Evolutionary conservation across 2,888 invertebrate genomes (phyloP), one percentile per base, ranked within the genome.

Genomic region (Coenonympha glycerion): DNA sequence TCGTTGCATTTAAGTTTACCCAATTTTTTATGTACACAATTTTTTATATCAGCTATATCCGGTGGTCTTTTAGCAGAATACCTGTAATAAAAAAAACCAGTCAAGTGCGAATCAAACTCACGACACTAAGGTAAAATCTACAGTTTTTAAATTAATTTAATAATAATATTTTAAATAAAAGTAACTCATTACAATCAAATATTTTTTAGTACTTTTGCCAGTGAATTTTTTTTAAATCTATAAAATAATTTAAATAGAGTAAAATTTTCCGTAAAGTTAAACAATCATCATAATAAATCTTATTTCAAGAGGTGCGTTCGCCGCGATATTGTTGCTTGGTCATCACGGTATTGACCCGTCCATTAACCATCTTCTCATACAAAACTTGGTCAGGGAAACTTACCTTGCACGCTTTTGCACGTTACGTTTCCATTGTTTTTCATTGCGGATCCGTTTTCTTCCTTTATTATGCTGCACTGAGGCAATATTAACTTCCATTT

Each of bases 401-500:
- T 52, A 52, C 53, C 47, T 48, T 49, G 19, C 47, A 37, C 47
- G 51, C 56, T 53, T 54, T 52, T 54, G 30, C 37, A 44, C 30
- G 47, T 54, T 53, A 33, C 53, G 53, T 40, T 53, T 53, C 49
- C 56, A 54, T 30, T 56, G 40, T 19, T 52, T 49, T 51, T 52
- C 56, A 47, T 49, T 49, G 34, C 52, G 52, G 33, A 51, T 51
- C 44, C 56, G 5, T 30, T 30, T 30, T 13, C 30, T 30, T 30
- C 11, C 13, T 13, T 13, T 30, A 13, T 30, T 30, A 13, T 13
- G 13, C 13, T 30, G 30, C 11, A 13, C 30, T 30, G 30, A 13
- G 4, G 13, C 13, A 30, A 55, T 53, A 56, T 53, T 53, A 31
- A 51, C 39, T 49, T 56, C 53, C 52, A 56, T 56, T 56, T 56